Base-by-base conservation (phyloP, 2,888 invertebrate species). In the Napeogenes inachia region DNA sequence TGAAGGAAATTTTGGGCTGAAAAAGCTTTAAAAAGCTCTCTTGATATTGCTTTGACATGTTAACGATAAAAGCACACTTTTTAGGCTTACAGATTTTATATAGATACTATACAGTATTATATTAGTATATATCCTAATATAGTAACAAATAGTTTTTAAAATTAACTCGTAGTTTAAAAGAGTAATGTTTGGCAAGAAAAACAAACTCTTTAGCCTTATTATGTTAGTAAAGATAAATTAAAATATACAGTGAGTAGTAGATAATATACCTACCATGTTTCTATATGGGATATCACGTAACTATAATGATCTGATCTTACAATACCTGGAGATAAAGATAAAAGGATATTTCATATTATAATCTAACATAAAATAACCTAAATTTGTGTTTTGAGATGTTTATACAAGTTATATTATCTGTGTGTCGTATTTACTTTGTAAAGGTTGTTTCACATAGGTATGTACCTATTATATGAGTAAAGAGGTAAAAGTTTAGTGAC, bases 271-370 rank as follows among this genome's bases (percentile, higher is more conserved):
- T 21, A 12, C 6, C 30, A 30, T 8, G 50, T 10, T 50, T 10
- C 42, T 42, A 8, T 50, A 50, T 50, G 8, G 30, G 10, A 50
- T 12, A 30, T 50, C 30, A 50, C 30, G 30, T 6, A 21, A 50
- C 10, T 30, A 10, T 2, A 50, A 30, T 30, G 3, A 50, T 50
- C 50, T 50, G 56, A 63, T 63, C 56, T 56, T 12, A 35, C 45
- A 46, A 32, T 46, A 56, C 45, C 13, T 50, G 50, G 33, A 57
- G 62, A 63, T 63, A 63, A 59, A 45, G 56, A 45, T 53, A 53
- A 59, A 50, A 59, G 58, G 35, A 47, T 54, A 57, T 33, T 35
- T 21, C 21, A 50, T 12, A 59, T 53, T 55, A 54, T 59, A 56
- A 62, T 55, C 8, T n/a, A 58, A 13, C 45, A 59, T 56, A 58